Evolutionary conservation across 2,888 invertebrate species (phyloP), one percentile per base, ranked within the genome.

Genomic region (Pachymerium ferrugineum): DNA sequence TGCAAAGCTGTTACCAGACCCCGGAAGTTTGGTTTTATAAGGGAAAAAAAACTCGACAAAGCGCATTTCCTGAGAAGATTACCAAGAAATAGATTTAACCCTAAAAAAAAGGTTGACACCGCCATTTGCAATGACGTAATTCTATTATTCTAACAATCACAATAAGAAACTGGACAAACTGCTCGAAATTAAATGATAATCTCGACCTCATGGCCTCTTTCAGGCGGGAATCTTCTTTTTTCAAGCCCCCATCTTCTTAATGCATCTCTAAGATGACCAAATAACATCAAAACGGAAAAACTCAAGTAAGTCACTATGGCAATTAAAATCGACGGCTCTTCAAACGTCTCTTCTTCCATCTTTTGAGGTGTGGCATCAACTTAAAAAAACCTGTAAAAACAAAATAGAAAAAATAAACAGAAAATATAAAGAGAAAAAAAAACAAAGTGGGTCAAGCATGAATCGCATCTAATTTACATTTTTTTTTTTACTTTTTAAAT

Each of bases 201-300:
- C 19, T 3, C 22, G 28, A 74, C 75, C 75, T 75, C 70, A 6
- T 35, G 72, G 22, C 70, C 71, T 38, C 54, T 54, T 74, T 73
- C 73, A 6, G 30, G 30, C 5, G 30, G 47, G 14, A 38, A 19
- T 16, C 29, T 47, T 8, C 25, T 28, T 35, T 74, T 73, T 16
- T 70, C 28, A 29, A 75, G 16, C 70, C 73, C 73, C n/a, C 67
- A 33, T 42, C 47, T 38, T 31, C 73, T 16, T 14, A 98, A 85
- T 78, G 95, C 85, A 83, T 97, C 94, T 84, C 96, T 93, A 78
- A 99, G 85, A 83, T 94, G 94, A 74, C 98, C 97, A 78, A 97
- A 88, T 78, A 97, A 86, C 87, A 97, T 92, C 73, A 98, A 89
- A 77, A 97, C 85, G 80, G 92, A 94, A 84, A 97, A 95, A 77